A percentile compares a stretch with the other conserved stretches of the same genome.
Evolutionary conservation across 2,888 invertebrate species (phyloP).

Genomic region (Bugula neritina): DNA sequence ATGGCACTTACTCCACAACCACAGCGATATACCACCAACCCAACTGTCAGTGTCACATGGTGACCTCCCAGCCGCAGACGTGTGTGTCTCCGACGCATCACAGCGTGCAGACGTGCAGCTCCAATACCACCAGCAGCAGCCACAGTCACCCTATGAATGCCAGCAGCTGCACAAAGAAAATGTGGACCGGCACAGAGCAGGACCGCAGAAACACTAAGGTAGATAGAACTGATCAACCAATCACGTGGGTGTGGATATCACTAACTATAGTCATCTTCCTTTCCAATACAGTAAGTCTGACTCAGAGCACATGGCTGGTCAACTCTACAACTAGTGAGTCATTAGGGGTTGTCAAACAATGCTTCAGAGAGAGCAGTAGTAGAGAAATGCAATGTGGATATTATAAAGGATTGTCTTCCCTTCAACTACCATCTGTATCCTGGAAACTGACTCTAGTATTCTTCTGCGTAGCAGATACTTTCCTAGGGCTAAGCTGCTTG

Average conservation of each 20-base stretch:
- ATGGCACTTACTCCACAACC: conserved; percentile 5
- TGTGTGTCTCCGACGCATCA: neutral
- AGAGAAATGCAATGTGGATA: neutral
- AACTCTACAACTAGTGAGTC: neutral
- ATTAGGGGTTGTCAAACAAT: conserved; percentile 7
- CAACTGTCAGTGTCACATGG: conserved; percentile 21
- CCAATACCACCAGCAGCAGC: neutral
- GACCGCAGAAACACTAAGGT: neutral
- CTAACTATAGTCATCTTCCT: neutral
- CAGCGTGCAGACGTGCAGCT: neutral
- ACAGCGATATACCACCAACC: neutral
- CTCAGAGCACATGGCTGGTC: conserved; percentile 9
- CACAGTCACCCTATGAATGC: neutral
- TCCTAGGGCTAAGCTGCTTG: neutral
- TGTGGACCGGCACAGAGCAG: neutral
- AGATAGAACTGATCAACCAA: neutral
- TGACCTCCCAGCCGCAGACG: neutral
- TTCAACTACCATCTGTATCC: neutral
- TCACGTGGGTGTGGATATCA: neutral
- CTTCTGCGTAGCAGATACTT: conserved; percentile 10
- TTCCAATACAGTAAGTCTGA: neutral
- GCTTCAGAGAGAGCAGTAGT: neutral
- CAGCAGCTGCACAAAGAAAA: neutral
- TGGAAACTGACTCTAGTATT: conserved; percentile 11
- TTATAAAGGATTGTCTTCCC: neutral